A percentile compares a stretch with the other conserved stretches of the same genome.
phyloP scores from a whole-genome alignment of 2,113 vertebrate genomes.

The Anoplopoma fimbria region DNA sequence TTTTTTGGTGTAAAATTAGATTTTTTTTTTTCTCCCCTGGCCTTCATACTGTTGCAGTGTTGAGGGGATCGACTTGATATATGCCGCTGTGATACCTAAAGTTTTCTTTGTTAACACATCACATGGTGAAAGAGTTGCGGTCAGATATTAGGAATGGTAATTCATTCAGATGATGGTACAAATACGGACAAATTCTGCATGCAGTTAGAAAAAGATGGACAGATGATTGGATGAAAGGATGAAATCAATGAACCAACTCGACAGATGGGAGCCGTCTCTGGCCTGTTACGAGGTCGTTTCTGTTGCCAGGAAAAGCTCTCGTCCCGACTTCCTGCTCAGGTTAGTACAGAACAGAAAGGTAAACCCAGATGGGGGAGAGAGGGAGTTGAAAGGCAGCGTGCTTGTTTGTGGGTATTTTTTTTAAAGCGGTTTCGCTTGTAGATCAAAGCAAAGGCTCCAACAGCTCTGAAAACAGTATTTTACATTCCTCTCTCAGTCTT shows the following conservation, averaged over 20 bases:
- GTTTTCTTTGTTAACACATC: constrained; percentile 11
- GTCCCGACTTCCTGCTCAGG: constrained; percentile 17
- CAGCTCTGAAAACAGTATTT: constrained; percentile 27
- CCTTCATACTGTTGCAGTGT: neutral
- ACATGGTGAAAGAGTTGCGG: neutral
- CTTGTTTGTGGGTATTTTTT: constrained; percentile 53
- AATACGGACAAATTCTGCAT: constrained; percentile 24
- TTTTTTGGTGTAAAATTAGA: neutral
- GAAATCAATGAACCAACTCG: constrained; percentile 19
- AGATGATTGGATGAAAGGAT: constrained; percentile 16
- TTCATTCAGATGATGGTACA: neutral
- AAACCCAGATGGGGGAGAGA: neutral
- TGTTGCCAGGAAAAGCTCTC: constrained; percentile 3
- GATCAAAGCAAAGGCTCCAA: constrained; percentile 54
- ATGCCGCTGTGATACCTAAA: constrained; percentile 3
- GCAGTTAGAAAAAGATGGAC: constrained; percentile 4
- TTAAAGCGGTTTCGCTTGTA: constrained; percentile 37
- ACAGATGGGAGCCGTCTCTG: constrained; percentile 22
- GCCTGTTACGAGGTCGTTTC: neutral
- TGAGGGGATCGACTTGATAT: neutral
- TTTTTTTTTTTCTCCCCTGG: neutral
- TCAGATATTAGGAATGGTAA: neutral
- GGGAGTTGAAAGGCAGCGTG: constrained; percentile 31
- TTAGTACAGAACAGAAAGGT: constrained; percentile 7
- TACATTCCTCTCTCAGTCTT: constrained; percentile 25